Base-by-base conservation (phyloP, 2,888 invertebrate species). In the Malthinus seriepunctatus region DNA sequence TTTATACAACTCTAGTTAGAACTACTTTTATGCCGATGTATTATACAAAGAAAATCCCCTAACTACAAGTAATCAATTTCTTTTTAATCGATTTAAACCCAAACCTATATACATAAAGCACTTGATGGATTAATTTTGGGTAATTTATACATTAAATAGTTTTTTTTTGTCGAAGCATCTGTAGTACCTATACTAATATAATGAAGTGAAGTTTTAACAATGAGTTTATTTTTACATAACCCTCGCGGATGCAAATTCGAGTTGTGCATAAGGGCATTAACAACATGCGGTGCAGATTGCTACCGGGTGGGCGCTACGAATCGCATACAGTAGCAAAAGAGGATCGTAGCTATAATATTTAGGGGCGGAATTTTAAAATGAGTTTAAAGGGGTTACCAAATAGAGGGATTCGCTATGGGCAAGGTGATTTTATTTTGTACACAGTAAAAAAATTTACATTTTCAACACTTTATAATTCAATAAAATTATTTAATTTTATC, bases 301-400 rank as follows among this genome's bases (percentile, higher is more conserved):
- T 58, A 44, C 64, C 55, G 58, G 56, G 60, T 52, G 60, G 58
- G 60, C 60, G 51, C 52, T 38, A 47, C 55, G 55, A 51, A 60
- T 60, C 47, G 51, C 51, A 60, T 56, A 52, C 60, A 54, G 58
- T 52, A 44, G 54, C 51, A 44, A 55, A 23, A 60, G 52, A 64
- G 62, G 63, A 66, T 64, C 63, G 62, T 42, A 11, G 39, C 51
- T 44, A 64, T 65, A 65, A 66, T 67, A 61, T 67, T 67, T 63
- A 67, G 69, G 72, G 72, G 73, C 70, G 73, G 73, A 70, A 72
- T 73, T 72, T 71, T 71, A 69, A 71, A 71, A 69, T 66, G 66
- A 63, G 69, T 66, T 71, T 67, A 66, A 63, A 60, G 23, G 33
- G 31, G 44, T 51, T 38, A 49, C 14, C 39, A 42, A 23, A 42